Base-by-base conservation (phyloP, 2,113 vertebrate genomes). In the Leptobrachium leishanense region DNA sequence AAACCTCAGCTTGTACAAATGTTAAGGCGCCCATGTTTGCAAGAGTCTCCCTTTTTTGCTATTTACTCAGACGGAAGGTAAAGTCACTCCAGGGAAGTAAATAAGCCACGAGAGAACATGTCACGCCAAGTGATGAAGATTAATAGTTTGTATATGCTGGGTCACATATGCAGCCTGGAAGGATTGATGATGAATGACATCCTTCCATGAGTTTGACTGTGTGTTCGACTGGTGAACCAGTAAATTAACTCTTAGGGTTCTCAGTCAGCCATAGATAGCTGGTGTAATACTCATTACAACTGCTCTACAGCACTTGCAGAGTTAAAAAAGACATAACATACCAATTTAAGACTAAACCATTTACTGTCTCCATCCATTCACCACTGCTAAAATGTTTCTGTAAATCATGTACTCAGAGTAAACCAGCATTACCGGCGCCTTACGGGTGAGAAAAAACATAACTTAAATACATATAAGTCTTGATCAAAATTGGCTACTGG, bases 51-150 rank as follows among this genome's bases (percentile, higher is more conserved):
- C 81, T 57, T 53, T 43, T 74, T 53, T 83, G 82, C 75, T 83
- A 83, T 87, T 89, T 88, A 69, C 55, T 88, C 66, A 87, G 81
- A 88, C 82, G 82, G 2, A 83, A 83, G 68, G 82, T 68, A 85
- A 88, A 88, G 84, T 65, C 79, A 85, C 82, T 79, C 74, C 81
- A 82, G 46, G 0, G 65, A 84, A 86, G 76, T 84, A 84, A 89
- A 87, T 53, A 85, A 84, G 70, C 59, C 82, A 80, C 43, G 53
- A 84, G 54, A 83, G 83, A 85, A 73, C 80, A 84, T 88, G 82
- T 81, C 55, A 82, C 77, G 82, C 67, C 84, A 81, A 84, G 70
- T 72, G 77, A 57, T 20, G 84, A 82, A 75, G 78, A 84, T 53
- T 77, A 81, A 84, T 66, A 72, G 66, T 65, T 69, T 43, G 63